phyloP scores from a whole-genome alignment of 2,113 vertebrate genomes.

The Cottus gobio region DNA sequence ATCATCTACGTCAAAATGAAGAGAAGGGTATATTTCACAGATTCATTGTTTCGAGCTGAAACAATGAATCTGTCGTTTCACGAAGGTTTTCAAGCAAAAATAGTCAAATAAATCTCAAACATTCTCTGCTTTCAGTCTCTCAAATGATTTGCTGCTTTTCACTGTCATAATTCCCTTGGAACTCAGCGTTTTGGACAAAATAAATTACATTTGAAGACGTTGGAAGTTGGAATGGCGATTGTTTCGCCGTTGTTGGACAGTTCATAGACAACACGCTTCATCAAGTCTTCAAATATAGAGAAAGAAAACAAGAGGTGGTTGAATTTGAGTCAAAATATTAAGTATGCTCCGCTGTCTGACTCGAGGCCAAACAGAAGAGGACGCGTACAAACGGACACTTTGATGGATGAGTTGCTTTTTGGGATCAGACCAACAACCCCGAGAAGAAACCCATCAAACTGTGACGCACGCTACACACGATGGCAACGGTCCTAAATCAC shows the following conservation, averaged over 20 bases:
- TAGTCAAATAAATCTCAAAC: not conserved
- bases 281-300: not conserved
- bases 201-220: not conserved
- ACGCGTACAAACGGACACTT: not conserved
- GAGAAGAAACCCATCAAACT: not conserved
- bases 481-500: not conserved
- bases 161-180: not conserved
- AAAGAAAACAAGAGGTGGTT: not conserved
- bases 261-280: not conserved
- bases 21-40: no score
- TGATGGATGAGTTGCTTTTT: conserved; percentile 9
- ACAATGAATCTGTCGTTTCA: no score
- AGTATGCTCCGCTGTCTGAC: not conserved
- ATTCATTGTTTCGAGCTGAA: no score
- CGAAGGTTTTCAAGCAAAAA: not conserved
- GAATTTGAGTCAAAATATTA: not conserved
- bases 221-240: not conserved
- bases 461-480: not conserved
- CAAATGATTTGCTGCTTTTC: not conserved
- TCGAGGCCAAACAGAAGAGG: not conserved
- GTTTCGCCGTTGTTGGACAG: not conserved
- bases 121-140: not conserved
- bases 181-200: not conserved
- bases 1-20: not conserved
- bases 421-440: conserved; percentile 3